A percentile compares a stretch with the other conserved stretches of the same genome.
Evolutionary conservation across 2,888 invertebrate species (phyloP).

Genomic region (Eilema sororculum): DNA sequence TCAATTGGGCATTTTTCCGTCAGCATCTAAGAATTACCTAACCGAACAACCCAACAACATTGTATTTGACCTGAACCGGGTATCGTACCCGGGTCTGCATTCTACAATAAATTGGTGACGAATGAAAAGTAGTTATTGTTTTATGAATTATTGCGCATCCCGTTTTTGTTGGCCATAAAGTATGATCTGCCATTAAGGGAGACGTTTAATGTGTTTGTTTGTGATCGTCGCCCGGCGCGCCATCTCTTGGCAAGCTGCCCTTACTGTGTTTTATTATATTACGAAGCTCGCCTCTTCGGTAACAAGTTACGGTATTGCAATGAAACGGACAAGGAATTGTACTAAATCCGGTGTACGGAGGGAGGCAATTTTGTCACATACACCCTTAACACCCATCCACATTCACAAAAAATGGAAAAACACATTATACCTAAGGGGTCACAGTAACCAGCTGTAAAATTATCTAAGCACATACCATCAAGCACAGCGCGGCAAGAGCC

Average conservation of each 20-base stretch:
- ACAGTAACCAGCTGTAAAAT: too few species aligned
- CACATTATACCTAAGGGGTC: too few species aligned
- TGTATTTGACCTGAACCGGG: neutral
- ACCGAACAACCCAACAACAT: too few species aligned
- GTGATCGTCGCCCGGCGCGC: neutral
- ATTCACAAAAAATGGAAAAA: too few species aligned
- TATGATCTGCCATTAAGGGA: neutral
- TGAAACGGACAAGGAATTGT: neutral
- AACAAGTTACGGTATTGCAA: neutral
- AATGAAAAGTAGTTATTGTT: neutral
- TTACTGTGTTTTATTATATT: neutral
- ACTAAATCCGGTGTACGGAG: neutral
- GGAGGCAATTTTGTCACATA: neutral
- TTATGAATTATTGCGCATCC: neutral
- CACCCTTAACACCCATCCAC: too few species aligned
- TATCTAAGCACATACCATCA: too few species aligned
- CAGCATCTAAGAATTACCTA: too few species aligned
- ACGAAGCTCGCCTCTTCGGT: neutral
- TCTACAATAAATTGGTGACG: neutral
- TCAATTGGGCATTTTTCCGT: too few species aligned
- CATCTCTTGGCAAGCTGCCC: constrained; percentile 8
- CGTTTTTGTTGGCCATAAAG: constrained; percentile 3
- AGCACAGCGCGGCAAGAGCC: too few species aligned
- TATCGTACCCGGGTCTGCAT: neutral
- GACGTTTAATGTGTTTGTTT: constrained; percentile 14